A percentile compares a stretch with the other conserved stretches of the same genome.
phyloP scores from a whole-genome alignment of 2,113 vertebrate genomes.

The Labeo catla region DNA sequence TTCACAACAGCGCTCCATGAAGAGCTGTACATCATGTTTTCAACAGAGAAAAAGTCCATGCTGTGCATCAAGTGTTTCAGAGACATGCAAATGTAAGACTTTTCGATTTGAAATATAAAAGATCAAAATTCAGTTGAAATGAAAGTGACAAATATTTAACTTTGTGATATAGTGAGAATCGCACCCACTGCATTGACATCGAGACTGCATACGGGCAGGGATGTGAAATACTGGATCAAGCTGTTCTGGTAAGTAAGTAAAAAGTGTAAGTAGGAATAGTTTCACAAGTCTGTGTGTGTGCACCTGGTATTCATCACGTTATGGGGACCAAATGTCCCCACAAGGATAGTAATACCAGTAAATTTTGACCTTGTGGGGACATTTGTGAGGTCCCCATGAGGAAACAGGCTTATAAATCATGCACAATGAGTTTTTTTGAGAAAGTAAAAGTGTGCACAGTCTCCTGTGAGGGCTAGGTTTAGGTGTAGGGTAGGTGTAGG shows the following conservation, averaged over 20 bases:
- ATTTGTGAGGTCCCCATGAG: too few relatives aligned
- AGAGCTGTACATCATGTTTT: slow-evolving; percentile 92
- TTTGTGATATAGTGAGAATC: slow-evolving; percentile 79
- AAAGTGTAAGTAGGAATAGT: background rate
- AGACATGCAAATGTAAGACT: slow-evolving; percentile 90
- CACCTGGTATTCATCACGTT: too few relatives aligned
- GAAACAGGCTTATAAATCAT: too few relatives aligned
- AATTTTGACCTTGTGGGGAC: too few relatives aligned
- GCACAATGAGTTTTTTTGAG: too few relatives aligned
- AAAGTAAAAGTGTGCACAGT: too few relatives aligned
- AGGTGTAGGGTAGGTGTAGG: too few relatives aligned
- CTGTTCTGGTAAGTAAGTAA: slow-evolving; percentile 80
- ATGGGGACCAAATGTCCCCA: too few relatives aligned
- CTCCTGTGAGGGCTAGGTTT: too few relatives aligned
- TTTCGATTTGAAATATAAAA: background rate
- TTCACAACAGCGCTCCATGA: slow-evolving; percentile 59
- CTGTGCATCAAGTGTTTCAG: slow-evolving; percentile 94
- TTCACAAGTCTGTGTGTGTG: background rate
- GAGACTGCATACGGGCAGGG: slow-evolving; percentile 89
- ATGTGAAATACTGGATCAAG: slow-evolving; percentile 90
- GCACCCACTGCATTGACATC: slow-evolving; percentile 90
- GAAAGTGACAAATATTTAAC: background rate
- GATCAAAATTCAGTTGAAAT: background rate
- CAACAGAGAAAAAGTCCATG: slow-evolving; percentile 90
- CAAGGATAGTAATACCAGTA: too few relatives aligned